These are phyloP conservation scores for Sterna hirundo DNA, from an alignment of 2,113 vertebrate genomes.

Conservation along the genomic window DNA sequence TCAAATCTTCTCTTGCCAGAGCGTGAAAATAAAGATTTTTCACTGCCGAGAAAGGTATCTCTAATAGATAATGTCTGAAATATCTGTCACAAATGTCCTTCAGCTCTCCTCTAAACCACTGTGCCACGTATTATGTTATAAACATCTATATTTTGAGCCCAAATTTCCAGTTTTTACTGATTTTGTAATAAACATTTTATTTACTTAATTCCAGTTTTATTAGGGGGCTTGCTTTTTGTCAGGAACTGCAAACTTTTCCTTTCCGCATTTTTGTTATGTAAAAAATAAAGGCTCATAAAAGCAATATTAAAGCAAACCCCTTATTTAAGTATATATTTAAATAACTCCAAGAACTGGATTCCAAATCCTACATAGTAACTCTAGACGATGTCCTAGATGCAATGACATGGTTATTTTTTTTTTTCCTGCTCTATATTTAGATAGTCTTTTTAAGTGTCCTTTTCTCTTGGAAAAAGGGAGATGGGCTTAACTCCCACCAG, in stretches of 20 bases:
- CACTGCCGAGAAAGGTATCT: background rate
- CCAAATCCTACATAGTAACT: slow-evolving; percentile 20
- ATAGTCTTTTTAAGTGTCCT: slow-evolving; percentile 35
- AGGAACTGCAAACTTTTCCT: background rate
- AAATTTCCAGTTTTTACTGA: background rate
- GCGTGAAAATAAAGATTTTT: slow-evolving; percentile 17
- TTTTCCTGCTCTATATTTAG: slow-evolving; percentile 37
- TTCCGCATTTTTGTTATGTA: background rate
- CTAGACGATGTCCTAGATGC: slow-evolving; percentile 53
- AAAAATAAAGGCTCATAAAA: background rate
- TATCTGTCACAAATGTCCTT: background rate
- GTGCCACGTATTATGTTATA: background rate
- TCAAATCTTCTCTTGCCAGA: background rate
- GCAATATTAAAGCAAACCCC: background rate
- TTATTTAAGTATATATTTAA: slow-evolving; percentile 40
- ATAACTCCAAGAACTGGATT: slow-evolving; percentile 46
- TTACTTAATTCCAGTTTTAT: background rate
- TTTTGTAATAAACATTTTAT: background rate
- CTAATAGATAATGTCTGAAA: background rate
- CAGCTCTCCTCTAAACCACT: background rate
- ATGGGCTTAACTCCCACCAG: slow-evolving; percentile 42
- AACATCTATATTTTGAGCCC: background rate
- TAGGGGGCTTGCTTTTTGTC: background rate
- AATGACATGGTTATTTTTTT: slow-evolving; percentile 49
- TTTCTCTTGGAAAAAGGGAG: slow-evolving; percentile 22